Evolutionary conservation across 1,140 invertebrate species (phyloP).

Genomic region (Philaenus spumarius): DNA sequence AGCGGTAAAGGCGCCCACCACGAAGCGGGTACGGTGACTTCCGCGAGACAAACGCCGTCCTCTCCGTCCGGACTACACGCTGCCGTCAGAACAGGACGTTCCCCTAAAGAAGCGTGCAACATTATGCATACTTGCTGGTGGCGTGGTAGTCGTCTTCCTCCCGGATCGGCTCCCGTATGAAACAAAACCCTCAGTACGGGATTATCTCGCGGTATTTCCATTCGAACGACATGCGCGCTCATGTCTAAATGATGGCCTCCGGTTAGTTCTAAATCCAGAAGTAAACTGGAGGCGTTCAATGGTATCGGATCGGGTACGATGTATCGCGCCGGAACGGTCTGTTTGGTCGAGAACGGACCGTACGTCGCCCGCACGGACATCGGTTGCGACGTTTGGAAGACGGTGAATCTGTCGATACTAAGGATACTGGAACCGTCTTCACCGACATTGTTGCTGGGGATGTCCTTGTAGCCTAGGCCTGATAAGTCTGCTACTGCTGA

Average conservation of each 20-base stretch:
- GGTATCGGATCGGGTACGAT: slow-evolving; percentile 22
- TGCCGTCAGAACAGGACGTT: slow-evolving; percentile 54
- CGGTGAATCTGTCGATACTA: slow-evolving; percentile 58
- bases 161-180: slow-evolving; percentile 75
- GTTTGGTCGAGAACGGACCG: slow-evolving; percentile 87
- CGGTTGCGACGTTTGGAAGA: slow-evolving; percentile 78
- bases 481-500: slow-evolving; percentile 32
- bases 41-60: slow-evolving; percentile 82
- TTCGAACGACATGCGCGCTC: slow-evolving; percentile 81
- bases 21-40: slow-evolving; percentile 64
- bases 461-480: slow-evolving; percentile 26
- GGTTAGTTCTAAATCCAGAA: slow-evolving; percentile 8
- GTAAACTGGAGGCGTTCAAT: slow-evolving; percentile 14
- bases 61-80: slow-evolving; percentile 82
- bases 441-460: background rate
- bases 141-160: slow-evolving; percentile 45
- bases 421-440: slow-evolving; percentile 5
- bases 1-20: slow-evolving; percentile 75
- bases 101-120: slow-evolving; percentile 57
- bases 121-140: slow-evolving; percentile 56
- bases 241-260: slow-evolving; percentile 61
- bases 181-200: slow-evolving; percentile 83
- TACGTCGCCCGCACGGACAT: slow-evolving; percentile 82
- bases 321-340: slow-evolving; percentile 72
- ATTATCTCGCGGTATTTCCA: slow-evolving; percentile 72